Evolutionary conservation across 2,888 invertebrate genomes (phyloP).

Genomic region (Polymixis lichenea): DNA sequence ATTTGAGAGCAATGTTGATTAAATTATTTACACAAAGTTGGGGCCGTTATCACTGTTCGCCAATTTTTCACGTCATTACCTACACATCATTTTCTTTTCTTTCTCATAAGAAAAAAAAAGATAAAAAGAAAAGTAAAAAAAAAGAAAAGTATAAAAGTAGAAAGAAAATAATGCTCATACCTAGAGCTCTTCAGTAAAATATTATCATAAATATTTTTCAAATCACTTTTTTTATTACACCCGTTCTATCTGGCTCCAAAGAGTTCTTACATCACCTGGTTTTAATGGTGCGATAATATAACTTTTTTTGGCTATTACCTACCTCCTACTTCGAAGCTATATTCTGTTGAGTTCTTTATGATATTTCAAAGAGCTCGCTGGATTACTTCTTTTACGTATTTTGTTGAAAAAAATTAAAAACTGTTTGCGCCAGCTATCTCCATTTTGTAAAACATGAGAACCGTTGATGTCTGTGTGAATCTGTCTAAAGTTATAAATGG

Average conservation of each 20-base stretch:
- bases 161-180: neutral
- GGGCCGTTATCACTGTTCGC: too few relatives aligned
- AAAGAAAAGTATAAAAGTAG: too few relatives aligned
- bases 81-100: constrained; percentile 5
- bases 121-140: too few relatives aligned
- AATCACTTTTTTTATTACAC: constrained; percentile 50
- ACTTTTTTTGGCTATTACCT: constrained; percentile 35
- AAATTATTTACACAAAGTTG: too few relatives aligned
- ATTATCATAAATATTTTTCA: constrained; percentile 50
- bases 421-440: neutral
- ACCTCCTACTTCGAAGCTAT: constrained; percentile 7
- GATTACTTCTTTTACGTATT: neutral
- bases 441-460: neutral
- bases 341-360: neutral
- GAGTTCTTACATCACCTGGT: constrained; percentile 13
- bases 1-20: too few relatives aligned
- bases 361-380: neutral
- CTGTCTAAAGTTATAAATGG: too few relatives aligned
- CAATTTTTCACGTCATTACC: neutral
- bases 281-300: constrained; percentile 36
- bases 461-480: neutral
- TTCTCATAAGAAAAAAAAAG: neutral
- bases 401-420: neutral
- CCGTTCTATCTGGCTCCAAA: constrained; percentile 6
- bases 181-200: neutral